Base-by-base conservation (phyloP, 2,888 invertebrate genomes). In the Agrotis exclamationis region DNA sequence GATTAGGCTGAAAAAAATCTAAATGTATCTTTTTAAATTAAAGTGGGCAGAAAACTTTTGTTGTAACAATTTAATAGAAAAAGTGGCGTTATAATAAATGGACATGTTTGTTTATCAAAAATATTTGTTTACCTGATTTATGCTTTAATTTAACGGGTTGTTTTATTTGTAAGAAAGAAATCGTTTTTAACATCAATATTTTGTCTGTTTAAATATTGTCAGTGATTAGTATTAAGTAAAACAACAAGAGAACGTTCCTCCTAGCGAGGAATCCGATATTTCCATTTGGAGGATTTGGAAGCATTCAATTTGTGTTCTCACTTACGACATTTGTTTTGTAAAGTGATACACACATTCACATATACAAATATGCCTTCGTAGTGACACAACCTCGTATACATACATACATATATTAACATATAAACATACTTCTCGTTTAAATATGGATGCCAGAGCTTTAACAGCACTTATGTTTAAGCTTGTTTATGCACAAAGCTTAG, bases 301-400 rank as follows among this genome's bases (percentile, higher is more conserved):
- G 72, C 72, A 62, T 84, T 82, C 82, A 76, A 73, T 82, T 74
- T 74, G 77, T 78, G 64, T 74, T 74, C 73, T 79, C 80, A 75
- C 76, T 85, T 65, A 77, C 79, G 63, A 74, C 68, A 69, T 82
- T 82, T 82, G 80, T 79, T 74, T 80, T 82, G 86, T 74, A 73
- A 85, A 59, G 69, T 54, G 70, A 84, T 76, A 74, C 64, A 53
- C 57, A 59, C 69, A 72, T 78, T 70, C 57, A 63, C 72, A 69
- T 74, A 74, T 44, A 77, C 70, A 76, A 76, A 82, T 67, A 68
- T 70, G 59, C 28, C 56, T 58, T 9, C 47, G 45, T 39, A 39
- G 11, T 9, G 39, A 51, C 45, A 54, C 54, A 63, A 51, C 13
- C 62, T 14, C n/a, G 9, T 45, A 28, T 53, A 65, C 13, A 28